A percentile compares a stretch with the other conserved stretches of the same genome.
Conservation (phyloP, 2,797 vertebrate species). For the Oceanodroma leucorhoa region DNA sequence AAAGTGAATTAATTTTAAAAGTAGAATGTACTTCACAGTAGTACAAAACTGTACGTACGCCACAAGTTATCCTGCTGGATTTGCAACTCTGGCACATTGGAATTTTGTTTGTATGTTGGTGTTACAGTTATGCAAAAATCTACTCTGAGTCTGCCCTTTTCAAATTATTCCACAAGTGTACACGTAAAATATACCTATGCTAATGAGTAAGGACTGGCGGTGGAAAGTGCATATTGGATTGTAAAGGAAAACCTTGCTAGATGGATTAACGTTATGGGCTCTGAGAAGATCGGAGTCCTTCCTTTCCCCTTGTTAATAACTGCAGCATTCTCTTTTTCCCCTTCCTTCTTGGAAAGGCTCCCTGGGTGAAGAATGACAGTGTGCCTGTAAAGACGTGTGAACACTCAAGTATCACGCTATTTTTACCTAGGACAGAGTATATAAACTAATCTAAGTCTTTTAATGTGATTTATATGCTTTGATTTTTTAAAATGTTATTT, state of each 20-base stretch:
- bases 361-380: neutral
- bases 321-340: neutral
- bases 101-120: neutral
- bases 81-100: neutral
- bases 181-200: neutral
- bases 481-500: neutral
- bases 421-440: neutral
- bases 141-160: neutral
- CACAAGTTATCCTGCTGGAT: neutral
- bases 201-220: neutral
- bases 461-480: neutral
- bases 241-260: neutral
- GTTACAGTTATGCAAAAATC: neutral
- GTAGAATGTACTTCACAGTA: neutral
- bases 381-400: neutral
- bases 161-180: neutral
- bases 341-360: neutral
- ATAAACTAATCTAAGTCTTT: neutral
- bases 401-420: neutral
- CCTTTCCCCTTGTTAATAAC: neutral
- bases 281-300: neutral
- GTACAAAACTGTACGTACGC: neutral
- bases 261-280: neutral
- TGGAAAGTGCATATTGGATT: neutral
- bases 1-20: neutral